Evolutionary conservation across 2,113 vertebrate genomes (phyloP).

Genomic region (Elanoides forficatus): DNA sequence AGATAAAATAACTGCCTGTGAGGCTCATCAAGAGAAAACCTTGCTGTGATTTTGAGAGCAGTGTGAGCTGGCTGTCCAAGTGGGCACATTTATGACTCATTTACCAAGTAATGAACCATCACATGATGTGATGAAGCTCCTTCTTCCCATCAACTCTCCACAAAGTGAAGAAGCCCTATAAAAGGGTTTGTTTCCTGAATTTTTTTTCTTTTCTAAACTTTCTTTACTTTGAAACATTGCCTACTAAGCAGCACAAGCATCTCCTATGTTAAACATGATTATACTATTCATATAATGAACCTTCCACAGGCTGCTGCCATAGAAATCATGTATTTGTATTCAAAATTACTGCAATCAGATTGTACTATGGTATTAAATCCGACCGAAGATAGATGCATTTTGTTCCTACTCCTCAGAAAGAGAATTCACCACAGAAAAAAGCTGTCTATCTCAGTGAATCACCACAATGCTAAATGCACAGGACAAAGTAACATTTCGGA

Average conservation of each 20-base stretch:
- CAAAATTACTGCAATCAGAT: neutral
- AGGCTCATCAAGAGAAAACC: neutral
- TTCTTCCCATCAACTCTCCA: neutral
- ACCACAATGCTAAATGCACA: neutral
- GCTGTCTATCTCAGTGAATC: neutral
- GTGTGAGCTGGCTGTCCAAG: neutral
- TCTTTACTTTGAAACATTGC: neutral
- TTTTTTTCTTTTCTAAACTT: neutral
- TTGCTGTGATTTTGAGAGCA: conserved; percentile 25
- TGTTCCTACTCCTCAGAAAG: neutral
- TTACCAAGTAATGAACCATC: neutral
- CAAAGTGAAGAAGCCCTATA: neutral
- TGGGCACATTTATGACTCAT: neutral
- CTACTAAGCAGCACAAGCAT: neutral
- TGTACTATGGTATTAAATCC: neutral
- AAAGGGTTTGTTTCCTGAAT: neutral
- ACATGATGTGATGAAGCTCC: neutral
- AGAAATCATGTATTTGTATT: neutral
- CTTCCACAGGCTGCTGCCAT: neutral
- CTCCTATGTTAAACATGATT: neutral
- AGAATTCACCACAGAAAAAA: neutral
- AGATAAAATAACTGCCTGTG: neutral
- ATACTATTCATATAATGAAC: neutral
- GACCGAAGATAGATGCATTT: neutral
- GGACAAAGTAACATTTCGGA: neutral